These are phyloP conservation scores for Alaudala cheleensis DNA, from an alignment of 2,113 vertebrate genomes.

Conservation along the genomic window DNA sequence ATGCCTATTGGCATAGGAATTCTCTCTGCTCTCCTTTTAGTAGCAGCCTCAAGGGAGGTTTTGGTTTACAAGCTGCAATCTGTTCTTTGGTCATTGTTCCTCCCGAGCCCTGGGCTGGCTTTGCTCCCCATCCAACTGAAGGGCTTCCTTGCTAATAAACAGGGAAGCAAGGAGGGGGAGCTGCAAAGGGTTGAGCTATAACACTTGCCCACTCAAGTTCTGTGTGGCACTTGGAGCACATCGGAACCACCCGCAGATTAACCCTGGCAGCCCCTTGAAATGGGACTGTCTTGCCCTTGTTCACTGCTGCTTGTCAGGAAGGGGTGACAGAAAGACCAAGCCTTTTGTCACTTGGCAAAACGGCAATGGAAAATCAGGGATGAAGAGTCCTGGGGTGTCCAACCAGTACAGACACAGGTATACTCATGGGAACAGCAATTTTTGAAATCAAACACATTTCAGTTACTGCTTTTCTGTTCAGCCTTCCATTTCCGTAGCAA, in stretches of 20 bases:
- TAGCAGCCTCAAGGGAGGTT: conserved; percentile 11
- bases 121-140: background rate
- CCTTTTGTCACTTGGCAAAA: background rate
- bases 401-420: background rate
- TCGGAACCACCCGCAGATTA: background rate
- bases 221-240: background rate
- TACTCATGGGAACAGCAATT: background rate
- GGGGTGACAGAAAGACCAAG: background rate
- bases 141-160: background rate
- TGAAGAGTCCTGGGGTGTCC: background rate
- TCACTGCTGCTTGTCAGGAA: background rate
- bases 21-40: conserved; percentile 24
- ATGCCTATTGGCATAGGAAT: background rate
- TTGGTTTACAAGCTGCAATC: conserved; percentile 27
- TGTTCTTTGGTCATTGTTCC: background rate
- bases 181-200: background rate
- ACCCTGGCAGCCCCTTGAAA: background rate
- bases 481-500: background rate
- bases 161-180: background rate
- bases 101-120: background rate
- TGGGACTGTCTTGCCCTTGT: background rate
- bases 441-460: background rate
- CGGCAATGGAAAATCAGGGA: background rate
- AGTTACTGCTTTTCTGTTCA: background rate
- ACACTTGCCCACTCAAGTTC: background rate